A percentile compares a stretch with the other conserved stretches of the same genome.
These are phyloP conservation scores for Alauda arvensis DNA, from an alignment of 2,797 vertebrate genomes.

Conservation along the genomic window DNA sequence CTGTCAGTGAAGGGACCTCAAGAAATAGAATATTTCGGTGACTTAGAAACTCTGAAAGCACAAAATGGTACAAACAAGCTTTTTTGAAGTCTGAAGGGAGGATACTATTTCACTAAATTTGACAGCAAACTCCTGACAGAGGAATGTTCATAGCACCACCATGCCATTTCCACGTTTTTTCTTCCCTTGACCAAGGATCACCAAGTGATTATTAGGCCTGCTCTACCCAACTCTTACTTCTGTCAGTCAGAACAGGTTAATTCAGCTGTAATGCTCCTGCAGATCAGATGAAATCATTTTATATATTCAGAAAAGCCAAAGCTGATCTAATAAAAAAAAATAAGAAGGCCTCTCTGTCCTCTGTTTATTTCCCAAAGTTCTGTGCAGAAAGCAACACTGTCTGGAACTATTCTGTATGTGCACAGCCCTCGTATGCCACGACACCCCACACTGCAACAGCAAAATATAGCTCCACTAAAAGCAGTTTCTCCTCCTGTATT, in stretches of 20 bases:
- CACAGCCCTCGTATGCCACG: background rate
- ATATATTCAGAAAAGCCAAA: background rate
- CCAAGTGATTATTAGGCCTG: background rate
- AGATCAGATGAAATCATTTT: background rate
- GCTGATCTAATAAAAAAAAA: background rate
- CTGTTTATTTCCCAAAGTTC: background rate
- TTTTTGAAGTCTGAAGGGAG: background rate
- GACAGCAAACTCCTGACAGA: fast-evolving
- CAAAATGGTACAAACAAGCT: background rate
- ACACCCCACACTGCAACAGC: background rate
- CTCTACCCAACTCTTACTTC: background rate
- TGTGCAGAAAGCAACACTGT: background rate
- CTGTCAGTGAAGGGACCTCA: background rate
- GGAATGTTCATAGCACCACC: fast-evolving
- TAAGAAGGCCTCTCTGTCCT: background rate
- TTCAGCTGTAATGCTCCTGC: background rate
- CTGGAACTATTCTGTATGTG: background rate
- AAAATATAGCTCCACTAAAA: background rate
- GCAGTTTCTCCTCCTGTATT: background rate
- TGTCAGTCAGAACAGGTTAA: background rate
- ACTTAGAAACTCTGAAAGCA: background rate
- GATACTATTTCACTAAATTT: background rate
- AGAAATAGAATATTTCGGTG: background rate
- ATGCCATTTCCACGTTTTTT: background rate
- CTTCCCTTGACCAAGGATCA: fast-evolving